These are phyloP conservation scores for Microcaecilia unicolor DNA, from an alignment of 2,797 vertebrate genomes.

Conservation along the genomic window DNA sequence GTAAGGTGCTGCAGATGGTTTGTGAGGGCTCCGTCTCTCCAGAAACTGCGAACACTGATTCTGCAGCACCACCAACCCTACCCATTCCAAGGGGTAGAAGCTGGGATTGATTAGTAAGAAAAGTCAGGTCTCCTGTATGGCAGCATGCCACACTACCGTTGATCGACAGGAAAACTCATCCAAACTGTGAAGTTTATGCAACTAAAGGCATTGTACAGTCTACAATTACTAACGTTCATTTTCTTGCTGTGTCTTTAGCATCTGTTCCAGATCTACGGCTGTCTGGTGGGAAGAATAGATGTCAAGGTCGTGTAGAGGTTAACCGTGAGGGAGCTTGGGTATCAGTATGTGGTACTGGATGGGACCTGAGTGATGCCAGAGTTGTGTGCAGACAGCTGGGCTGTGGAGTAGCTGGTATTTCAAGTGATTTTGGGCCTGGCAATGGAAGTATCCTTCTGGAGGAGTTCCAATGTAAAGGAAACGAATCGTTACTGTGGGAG, in stretches of 20 bases:
- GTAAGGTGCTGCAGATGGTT: no score
- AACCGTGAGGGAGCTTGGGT: background rate
- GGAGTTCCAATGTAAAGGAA: background rate
- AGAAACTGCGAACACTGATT: no score
- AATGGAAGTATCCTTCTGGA: background rate
- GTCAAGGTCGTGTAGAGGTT: background rate
- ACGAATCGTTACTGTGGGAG: background rate
- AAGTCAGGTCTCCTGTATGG: no score
- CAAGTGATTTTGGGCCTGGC: conserved; percentile 9
- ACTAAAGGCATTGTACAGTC: no score
- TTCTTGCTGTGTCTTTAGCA: background rate
- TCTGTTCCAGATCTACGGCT: background rate
- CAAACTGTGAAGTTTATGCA: no score
- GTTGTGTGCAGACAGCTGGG: background rate
- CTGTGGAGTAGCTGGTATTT: background rate
- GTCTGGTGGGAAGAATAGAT: background rate
- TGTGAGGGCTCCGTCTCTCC: no score
- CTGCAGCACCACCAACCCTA: no score
- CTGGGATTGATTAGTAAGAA: no score
- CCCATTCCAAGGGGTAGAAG: no score
- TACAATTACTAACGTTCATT: no score
- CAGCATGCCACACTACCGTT: no score
- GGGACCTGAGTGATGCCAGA: background rate
- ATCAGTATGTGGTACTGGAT: conserved; percentile 1
- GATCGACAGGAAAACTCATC: no score